These are phyloP conservation scores for Agapornis canus DNA, from an alignment of 2,797 vertebrate species.

Conservation along the genomic window DNA sequence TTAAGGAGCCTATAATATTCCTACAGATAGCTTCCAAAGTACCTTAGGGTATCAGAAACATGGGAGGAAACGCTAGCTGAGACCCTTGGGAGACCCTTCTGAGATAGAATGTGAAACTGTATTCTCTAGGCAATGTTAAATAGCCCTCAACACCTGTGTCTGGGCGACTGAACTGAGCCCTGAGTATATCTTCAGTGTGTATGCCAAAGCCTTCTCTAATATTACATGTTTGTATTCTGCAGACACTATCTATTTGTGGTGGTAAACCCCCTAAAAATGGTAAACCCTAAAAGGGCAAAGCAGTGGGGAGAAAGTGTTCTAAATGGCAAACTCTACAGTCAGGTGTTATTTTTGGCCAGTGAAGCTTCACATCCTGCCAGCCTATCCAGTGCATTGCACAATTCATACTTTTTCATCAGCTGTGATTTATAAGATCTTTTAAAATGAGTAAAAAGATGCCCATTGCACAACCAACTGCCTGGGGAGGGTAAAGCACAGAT, in stretches of 20 bases:
- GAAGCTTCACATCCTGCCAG: not conserved
- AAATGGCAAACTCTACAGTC: not conserved
- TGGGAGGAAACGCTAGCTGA: not conserved
- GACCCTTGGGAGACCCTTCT: not conserved
- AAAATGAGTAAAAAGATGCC: not conserved
- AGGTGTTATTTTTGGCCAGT: not conserved
- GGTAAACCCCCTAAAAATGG: not conserved
- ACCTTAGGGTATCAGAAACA: not conserved
- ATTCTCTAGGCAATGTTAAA: not conserved
- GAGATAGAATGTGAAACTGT: not conserved
- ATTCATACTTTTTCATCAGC: not conserved
- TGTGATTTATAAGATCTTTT: not conserved
- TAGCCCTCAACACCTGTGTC: not conserved
- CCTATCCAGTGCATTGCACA: not conserved
- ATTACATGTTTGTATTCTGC: not conserved
- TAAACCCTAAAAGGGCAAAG: not conserved
- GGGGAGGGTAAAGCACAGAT: conserved; percentile 1
- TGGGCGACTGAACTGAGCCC: not conserved
- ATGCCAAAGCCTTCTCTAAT: not conserved
- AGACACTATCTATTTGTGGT: not conserved
- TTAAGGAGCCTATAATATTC: not conserved
- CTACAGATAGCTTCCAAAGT: not conserved
- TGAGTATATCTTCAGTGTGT: not conserved
- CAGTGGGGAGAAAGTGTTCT: not conserved
- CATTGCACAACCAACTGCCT: not conserved